Percentiles rank a stretch among this genome's conserved stretches.
Conservation (phyloP, 2,797 vertebrate genomes). For the Florisuga fusca region DNA sequence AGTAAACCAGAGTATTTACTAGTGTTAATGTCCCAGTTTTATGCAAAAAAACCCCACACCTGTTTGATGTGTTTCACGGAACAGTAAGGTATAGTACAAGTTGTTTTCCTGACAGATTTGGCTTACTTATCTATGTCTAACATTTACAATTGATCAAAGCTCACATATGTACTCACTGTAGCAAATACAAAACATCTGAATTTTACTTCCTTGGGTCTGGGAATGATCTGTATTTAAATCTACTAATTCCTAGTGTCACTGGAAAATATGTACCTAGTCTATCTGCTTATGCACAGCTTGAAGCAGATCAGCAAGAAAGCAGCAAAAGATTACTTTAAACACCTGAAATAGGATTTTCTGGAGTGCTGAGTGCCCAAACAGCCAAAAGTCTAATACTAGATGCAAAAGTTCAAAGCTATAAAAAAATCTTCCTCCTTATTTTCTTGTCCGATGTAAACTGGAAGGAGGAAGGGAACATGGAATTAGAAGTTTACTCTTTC, state of each 20-base stretch:
- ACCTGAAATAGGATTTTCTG: conserved; percentile 35
- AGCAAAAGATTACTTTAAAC: conserved; percentile 23
- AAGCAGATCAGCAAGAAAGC: background rate
- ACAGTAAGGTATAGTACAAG: background rate
- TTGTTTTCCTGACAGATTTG: background rate
- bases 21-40: background rate
- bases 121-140: conserved; percentile 10
- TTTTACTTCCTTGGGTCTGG: background rate
- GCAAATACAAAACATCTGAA: background rate
- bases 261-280: conserved; percentile 3
- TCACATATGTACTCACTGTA: background rate
- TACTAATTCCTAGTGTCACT: conserved; percentile 12
- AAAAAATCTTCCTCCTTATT: background rate
- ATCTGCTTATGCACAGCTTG: conserved; percentile 2
- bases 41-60: background rate
- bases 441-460: background rate
- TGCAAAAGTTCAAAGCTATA: conserved; percentile 1
- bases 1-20: background rate
- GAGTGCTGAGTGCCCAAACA: background rate
- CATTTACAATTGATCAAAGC: conserved; percentile 37
- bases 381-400: background rate
- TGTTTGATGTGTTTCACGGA: background rate
- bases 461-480: background rate
- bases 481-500: conserved; percentile 1
- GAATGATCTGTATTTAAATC: conserved; percentile 34